Conservation (phyloP, 2,888 invertebrate species). For the Geophilus truncorum region DNA sequence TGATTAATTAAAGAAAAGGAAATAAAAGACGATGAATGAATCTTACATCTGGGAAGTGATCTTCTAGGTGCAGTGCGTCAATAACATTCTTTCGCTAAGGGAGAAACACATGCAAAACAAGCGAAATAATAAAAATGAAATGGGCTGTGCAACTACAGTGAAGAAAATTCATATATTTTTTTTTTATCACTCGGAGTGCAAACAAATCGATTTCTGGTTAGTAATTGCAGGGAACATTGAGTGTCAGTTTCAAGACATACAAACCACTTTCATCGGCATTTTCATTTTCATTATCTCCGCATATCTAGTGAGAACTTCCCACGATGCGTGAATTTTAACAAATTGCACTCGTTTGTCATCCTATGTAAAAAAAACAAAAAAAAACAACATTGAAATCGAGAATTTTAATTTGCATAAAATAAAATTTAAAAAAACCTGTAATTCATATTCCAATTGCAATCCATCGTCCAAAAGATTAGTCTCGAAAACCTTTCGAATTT, state of each 20-base stretch:
- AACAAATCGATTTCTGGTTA: too few species aligned
- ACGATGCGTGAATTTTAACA: constrained; percentile 82
- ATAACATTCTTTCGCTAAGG: not conserved
- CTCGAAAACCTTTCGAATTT: constrained; percentile 35
- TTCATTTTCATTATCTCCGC: constrained; percentile 85
- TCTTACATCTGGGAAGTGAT: not conserved
- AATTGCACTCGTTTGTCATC: constrained; percentile 67
- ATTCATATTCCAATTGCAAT: constrained; percentile 36
- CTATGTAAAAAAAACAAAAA: constrained; percentile 42
- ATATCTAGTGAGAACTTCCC: constrained; percentile 74
- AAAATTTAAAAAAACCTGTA: not conserved
- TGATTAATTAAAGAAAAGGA: not conserved
- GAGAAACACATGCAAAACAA: not conserved
- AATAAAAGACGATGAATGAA: not conserved
- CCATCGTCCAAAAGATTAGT: constrained; percentile 35
- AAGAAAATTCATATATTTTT: too few species aligned
- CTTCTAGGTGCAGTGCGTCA: not conserved
- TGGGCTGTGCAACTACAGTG: not conserved
- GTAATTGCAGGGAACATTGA: too few species aligned
- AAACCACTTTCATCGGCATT: constrained; percentile 87
- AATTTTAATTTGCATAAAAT: not conserved
- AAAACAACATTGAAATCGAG: not conserved
- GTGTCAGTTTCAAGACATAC: not conserved
- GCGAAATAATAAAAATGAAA: not conserved
- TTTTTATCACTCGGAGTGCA: too few species aligned